Percentiles rank a stretch among this genome's conserved stretches.
Conservation (phyloP, 2,888 invertebrate genomes). For the Plebejus melissa region DNA sequence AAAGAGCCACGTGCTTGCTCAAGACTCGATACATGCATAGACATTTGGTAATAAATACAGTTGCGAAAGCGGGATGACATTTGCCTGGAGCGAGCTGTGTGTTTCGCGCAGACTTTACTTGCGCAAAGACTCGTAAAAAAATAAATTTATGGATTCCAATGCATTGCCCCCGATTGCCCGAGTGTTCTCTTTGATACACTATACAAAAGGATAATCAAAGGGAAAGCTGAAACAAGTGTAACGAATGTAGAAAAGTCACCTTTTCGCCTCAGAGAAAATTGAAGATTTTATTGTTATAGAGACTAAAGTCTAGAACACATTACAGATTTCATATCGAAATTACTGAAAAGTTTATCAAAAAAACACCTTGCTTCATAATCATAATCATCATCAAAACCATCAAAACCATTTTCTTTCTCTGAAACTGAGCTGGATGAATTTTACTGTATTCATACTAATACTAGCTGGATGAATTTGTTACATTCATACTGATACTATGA, state of each 20-base stretch:
- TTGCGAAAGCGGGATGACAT: slow-evolving; percentile 70
- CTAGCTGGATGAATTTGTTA: background rate
- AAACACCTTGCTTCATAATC: too few species aligned
- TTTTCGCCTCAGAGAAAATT: too few species aligned
- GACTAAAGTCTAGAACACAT: too few species aligned
- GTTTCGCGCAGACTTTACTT: slow-evolving; percentile 34
- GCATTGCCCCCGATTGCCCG: background rate
- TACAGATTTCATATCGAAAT: too few species aligned
- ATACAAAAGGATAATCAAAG: background rate
- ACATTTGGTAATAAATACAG: slow-evolving; percentile 63
- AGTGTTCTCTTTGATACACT: background rate
- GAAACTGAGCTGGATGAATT: background rate
- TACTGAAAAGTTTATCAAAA: too few species aligned
- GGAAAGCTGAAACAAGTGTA: background rate
- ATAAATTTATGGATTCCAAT: slow-evolving; percentile 24
- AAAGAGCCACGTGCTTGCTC: slow-evolving; percentile 8
- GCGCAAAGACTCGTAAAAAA: slow-evolving; percentile 33
- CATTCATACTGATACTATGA: background rate
- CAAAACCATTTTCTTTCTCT: background rate
- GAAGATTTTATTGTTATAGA: too few species aligned
- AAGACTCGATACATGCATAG: slow-evolving; percentile 38
- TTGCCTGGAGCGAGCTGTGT: slow-evolving; percentile 48
- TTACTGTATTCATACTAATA: background rate
- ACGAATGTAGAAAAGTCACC: background rate
- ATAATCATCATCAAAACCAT: too few species aligned